phyloP scores from a whole-genome alignment of 2,113 vertebrate species.

The Fukomys damarensis region DNA sequence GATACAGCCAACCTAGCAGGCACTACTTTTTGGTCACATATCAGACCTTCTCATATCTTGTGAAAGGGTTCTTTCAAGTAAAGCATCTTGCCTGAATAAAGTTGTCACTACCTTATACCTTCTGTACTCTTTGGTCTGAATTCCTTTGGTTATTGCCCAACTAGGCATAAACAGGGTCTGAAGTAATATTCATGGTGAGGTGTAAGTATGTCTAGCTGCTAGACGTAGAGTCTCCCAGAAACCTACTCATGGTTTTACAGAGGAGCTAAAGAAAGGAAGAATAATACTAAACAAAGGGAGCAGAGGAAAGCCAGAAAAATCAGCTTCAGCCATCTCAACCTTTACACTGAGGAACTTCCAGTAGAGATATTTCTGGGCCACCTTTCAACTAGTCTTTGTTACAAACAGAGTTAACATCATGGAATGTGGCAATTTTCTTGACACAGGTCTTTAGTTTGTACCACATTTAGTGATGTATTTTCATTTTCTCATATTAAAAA shows the following conservation, averaged over 20 bases:
- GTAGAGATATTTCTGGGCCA: neutral
- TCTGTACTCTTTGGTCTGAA: conserved; percentile 72
- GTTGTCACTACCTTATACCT: conserved; percentile 61
- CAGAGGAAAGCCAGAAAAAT: neutral
- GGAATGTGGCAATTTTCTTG: neutral
- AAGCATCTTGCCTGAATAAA: conserved; percentile 64
- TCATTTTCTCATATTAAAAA: neutral
- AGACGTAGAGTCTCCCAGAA: neutral
- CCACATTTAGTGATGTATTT: neutral
- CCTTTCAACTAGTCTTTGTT: neutral
- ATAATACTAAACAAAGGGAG: neutral
- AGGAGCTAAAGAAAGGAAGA: neutral
- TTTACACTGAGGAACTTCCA: neutral
- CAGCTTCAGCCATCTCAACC: neutral
- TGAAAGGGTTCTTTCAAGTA: conserved; percentile 77
- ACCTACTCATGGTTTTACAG: neutral
- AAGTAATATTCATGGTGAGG: conserved; percentile 55
- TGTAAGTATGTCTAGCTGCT: conserved; percentile 15
- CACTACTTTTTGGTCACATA: conserved; percentile 55
- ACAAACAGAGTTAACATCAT: neutral
- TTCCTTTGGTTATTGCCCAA: conserved; percentile 70
- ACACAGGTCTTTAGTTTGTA: neutral
- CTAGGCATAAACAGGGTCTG: conserved; percentile 61
- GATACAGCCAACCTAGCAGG: conserved; percentile 4
- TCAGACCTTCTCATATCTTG: conserved; percentile 18